Conservation (phyloP, 2,797 vertebrate genomes). For the Falco rusticolus region DNA sequence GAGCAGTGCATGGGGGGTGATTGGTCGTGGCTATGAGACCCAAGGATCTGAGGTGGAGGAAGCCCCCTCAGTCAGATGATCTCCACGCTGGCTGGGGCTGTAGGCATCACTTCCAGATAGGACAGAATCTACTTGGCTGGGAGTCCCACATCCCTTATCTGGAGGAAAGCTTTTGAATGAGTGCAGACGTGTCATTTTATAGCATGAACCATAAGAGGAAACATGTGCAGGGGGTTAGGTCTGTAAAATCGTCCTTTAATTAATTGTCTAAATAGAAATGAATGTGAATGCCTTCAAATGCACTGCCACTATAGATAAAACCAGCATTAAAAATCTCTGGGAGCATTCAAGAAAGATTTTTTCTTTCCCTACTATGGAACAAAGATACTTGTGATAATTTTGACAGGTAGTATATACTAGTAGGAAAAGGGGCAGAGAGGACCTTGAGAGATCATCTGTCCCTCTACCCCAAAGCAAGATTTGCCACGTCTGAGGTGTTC, state of each 20-base stretch:
- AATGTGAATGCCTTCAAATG: not conserved
- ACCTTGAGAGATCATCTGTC: not conserved
- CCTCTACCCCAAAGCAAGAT: not conserved
- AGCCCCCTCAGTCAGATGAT: not conserved
- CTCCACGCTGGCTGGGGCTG: not conserved
- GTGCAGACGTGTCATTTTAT: not conserved
- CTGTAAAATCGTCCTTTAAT: not conserved
- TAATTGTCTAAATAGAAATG: not conserved
- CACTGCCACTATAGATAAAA: not conserved
- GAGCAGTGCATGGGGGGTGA: not conserved
- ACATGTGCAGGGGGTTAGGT: not conserved
- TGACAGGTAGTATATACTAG: not conserved
- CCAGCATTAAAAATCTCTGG: not conserved
- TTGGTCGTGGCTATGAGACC: not conserved
- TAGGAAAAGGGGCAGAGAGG: not conserved
- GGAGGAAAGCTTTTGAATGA: not conserved
- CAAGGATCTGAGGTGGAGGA: not conserved
- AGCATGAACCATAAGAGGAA: not conserved
- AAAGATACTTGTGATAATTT: not conserved
- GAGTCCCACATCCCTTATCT: not conserved
- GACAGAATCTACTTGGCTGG: not conserved
- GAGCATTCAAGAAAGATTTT: not conserved
- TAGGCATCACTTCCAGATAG: not conserved
- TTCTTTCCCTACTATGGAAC: not conserved
- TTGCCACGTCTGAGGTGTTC: conserved; percentile 22